Evolutionary conservation across 2,797 vertebrate genomes (phyloP).

Genomic region (Graptemys geographica): DNA sequence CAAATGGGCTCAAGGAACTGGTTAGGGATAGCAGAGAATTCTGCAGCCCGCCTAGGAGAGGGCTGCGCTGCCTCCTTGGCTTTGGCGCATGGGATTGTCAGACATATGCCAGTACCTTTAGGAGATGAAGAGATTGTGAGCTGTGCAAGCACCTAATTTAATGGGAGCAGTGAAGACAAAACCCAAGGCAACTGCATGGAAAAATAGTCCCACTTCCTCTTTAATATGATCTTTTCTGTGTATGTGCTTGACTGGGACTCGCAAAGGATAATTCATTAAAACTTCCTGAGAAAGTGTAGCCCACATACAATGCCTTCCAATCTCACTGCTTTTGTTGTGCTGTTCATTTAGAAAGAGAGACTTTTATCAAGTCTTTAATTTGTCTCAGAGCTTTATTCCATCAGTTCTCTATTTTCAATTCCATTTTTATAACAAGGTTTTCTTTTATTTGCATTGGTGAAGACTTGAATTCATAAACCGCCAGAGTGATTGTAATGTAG

Average conservation of each 20-base stretch:
- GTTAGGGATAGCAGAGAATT: background rate
- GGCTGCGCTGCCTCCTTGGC: background rate
- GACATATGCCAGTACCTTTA: background rate
- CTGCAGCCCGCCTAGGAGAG: fast-evolving
- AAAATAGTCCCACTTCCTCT: constrained; percentile 37
- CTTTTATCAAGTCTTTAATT: constrained; percentile 53
- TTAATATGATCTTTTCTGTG: constrained; percentile 1
- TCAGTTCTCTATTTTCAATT: constrained; percentile 53
- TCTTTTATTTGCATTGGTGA: constrained; percentile 66
- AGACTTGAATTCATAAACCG: constrained; percentile 61
- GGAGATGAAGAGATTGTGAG: background rate
- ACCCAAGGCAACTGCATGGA: background rate
- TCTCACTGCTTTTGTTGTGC: constrained; percentile 6
- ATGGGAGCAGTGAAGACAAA: constrained; percentile 10
- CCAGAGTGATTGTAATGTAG: constrained; percentile 56
- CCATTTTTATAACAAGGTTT: constrained; percentile 41
- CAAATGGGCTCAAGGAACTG: background rate
- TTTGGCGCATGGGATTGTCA: background rate
- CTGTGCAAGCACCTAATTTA: constrained; percentile 28
- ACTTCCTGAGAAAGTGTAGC: constrained; percentile 33
- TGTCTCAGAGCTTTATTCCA: constrained; percentile 60
- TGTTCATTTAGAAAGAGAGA: constrained; percentile 20
- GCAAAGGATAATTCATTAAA: constrained; percentile 55
- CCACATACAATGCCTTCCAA: background rate
- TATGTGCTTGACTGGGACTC: constrained; percentile 16